A percentile compares a stretch with the other conserved stretches of the same genome.
phyloP scores from a whole-genome alignment of 2,797 vertebrate species.

The Siniperca scherzeri region DNA sequence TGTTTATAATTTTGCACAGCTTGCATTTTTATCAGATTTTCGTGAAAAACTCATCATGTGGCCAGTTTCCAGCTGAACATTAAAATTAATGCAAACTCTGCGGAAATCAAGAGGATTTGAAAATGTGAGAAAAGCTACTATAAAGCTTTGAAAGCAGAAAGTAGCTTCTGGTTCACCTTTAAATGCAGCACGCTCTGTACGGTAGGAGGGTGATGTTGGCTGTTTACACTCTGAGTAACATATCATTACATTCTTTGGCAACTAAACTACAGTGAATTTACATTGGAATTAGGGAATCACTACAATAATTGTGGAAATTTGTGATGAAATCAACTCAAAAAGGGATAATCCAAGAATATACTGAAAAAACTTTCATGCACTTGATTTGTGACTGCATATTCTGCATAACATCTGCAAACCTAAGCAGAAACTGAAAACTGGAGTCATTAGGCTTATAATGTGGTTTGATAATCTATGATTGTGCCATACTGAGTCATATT shows the following conservation, averaged over 20 bases:
- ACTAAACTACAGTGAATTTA: background rate
- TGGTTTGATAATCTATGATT: constrained; percentile 18
- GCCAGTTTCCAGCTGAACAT: constrained; percentile 18
- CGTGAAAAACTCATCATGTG: constrained; percentile 31
- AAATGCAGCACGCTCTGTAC: background rate
- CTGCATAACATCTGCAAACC: constrained; percentile 22
- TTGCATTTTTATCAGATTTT: constrained; percentile 39
- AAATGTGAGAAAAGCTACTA: constrained; percentile 11
- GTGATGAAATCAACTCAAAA: background rate
- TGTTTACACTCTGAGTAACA: background rate
- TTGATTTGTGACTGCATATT: constrained; percentile 5
- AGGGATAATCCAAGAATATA: background rate
- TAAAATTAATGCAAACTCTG: constrained; percentile 45
- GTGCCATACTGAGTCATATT: constrained; percentile 22
- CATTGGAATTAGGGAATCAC: background rate
- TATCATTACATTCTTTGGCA: background rate
- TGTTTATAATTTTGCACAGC: constrained; percentile 20
- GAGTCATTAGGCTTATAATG: constrained; percentile 24
- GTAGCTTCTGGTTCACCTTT: background rate
- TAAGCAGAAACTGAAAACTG: constrained; percentile 23
- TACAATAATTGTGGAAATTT: background rate
- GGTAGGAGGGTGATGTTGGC: background rate
- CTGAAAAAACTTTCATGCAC: background rate
- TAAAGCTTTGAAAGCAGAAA: background rate
- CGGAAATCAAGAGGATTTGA: constrained; percentile 21